Evolutionary conservation across 2,113 vertebrate species (phyloP).

Genomic region (Natator depressus): DNA sequence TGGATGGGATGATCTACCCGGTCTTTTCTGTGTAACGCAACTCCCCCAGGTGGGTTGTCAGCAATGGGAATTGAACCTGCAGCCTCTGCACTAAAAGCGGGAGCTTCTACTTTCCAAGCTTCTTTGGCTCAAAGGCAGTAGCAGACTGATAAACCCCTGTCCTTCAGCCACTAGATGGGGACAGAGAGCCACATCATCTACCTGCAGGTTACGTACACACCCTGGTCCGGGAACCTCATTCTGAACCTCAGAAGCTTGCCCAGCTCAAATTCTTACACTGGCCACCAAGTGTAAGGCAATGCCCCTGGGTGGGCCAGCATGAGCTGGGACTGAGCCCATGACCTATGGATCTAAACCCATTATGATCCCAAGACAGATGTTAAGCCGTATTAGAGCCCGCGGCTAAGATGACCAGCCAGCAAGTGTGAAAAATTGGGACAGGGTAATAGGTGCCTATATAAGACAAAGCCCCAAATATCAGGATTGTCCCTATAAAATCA

Average conservation of each 20-base stretch:
- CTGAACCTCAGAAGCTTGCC: neutral
- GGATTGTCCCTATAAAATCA: too few species aligned
- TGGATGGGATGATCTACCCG: too few species aligned
- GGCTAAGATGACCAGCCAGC: neutral
- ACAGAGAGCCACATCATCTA: neutral
- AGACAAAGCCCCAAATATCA: too few species aligned
- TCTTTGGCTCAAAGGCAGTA: neutral
- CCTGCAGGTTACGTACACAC: neutral
- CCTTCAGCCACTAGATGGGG: neutral
- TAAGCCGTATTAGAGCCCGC: neutral
- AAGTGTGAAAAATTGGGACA: too few species aligned
- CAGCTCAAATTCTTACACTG: neutral
- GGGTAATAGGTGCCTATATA: too few species aligned
- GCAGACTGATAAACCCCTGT: neutral
- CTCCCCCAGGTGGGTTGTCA: too few species aligned
- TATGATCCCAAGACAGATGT: neutral
- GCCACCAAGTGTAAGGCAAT: neutral
- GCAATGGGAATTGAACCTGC: neutral
- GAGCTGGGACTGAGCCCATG: neutral
- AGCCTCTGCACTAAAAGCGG: neutral
- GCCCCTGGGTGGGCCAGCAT: neutral
- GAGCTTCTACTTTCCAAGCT: neutral
- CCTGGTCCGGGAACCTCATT: neutral
- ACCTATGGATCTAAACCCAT: too few species aligned
- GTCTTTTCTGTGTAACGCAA: too few species aligned